A percentile compares a stretch with the other conserved stretches of the same genome.
phyloP scores from a whole-genome alignment of 2,888 invertebrate species.

The Luperina testacea region DNA sequence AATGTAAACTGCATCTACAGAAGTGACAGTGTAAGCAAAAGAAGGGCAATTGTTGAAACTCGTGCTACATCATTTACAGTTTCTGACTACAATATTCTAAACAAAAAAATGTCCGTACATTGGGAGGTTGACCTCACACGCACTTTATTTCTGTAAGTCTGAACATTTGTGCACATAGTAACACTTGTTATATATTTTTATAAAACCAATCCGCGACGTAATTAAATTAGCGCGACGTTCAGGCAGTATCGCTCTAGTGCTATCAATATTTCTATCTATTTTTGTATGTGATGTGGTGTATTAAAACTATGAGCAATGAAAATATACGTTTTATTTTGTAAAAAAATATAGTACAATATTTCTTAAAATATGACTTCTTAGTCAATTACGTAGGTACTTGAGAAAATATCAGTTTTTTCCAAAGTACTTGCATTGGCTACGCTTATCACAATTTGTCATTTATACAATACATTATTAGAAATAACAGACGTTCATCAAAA shows the following conservation, averaged over 20 bases:
- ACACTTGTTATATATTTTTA: conserved; percentile 51
- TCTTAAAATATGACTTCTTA: conserved; percentile 40
- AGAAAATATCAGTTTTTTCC: conserved; percentile 12
- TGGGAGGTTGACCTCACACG: not conserved
- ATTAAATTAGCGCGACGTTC: conserved; percentile 10
- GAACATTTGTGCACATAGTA: conserved; percentile 25
- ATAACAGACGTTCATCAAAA: conserved; percentile 10
- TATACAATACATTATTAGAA: conserved; percentile 24
- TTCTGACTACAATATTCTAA: not conserved
- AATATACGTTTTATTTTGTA: conserved; percentile 59
- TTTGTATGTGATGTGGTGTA: conserved; percentile 65
- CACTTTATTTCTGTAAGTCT: conserved; percentile 30
- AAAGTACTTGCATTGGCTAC: conserved; percentile 43
- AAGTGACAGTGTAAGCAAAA: not conserved
- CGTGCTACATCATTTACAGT: not conserved
- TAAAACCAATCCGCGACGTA: conserved; percentile 42
- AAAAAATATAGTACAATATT: conserved; percentile 44
- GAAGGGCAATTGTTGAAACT: conserved; percentile 6
- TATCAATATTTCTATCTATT: conserved; percentile 66
- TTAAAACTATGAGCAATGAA: conserved; percentile 64
- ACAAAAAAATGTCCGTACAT: not conserved
- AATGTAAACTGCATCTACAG: conserved; percentile 29
- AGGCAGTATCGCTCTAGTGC: conserved; percentile 38
- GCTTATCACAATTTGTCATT: conserved; percentile 57
- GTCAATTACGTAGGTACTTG: conserved; percentile 30